Evolutionary conservation across 1,140 invertebrate species (phyloP), one percentile per base, ranked within the genome.

Genomic region (Chironomus striatipennis): DNA sequence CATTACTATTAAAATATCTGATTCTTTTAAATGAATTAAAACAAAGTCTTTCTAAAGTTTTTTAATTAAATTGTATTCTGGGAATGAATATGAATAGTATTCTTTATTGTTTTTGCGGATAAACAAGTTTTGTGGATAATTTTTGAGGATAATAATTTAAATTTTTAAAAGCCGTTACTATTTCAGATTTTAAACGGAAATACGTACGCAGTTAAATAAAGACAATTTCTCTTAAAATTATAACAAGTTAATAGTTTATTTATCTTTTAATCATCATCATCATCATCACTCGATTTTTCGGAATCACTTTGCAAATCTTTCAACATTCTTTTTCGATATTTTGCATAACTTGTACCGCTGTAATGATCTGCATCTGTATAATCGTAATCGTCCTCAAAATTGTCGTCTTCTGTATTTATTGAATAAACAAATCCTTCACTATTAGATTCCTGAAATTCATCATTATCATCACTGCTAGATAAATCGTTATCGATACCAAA

Each of bases 341-440:
- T 84, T n/a, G 86, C 86, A 79, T 87, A 88, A 74, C 24, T 34
- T 2, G 80, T 80, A 74, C 83, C 81, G 5, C 87, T 87, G 79
- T 84, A 85, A 64, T 78, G 77, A 20, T 85, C 79, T 6, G 84
- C 82, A 79, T 87, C 85, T n/a, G 76, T 77, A 73, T 84, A 80
- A 78, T 86, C 81, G 10, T 85, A 76, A 73, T 83, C 82, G 77
- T 85, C 83, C 17, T 82, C 81, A 77, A 85, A 83, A 42, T 80
- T 78, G 12, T 77, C 76, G n/a, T 79, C 79, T 73, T 80, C 78
- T 18, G 82, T 78, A 76, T 84, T 79, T 43, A 83, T 79, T 43
- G 77, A 79, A 73, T 84, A 84, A n/a, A 82, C 76, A 75, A 83
- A 84, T 4, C 80, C 81, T 76, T 84, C 79, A 74, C 84, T 81